These are phyloP conservation scores for Bombylius major DNA, from an alignment of 2,888 invertebrate species.

Conservation along the genomic window DNA sequence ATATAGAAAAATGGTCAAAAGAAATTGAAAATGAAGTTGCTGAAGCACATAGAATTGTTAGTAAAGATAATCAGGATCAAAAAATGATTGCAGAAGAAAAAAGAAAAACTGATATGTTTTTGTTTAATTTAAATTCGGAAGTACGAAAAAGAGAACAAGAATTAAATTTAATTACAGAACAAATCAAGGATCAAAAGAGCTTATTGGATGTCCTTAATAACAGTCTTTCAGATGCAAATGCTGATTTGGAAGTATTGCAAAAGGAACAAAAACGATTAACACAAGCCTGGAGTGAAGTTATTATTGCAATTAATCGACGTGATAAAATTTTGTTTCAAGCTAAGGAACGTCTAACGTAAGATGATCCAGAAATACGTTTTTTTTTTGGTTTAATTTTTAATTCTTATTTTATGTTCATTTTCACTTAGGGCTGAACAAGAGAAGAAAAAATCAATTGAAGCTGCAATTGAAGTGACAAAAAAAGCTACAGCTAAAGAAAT, in stretches of 20 bases:
- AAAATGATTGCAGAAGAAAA: constrained; percentile 32
- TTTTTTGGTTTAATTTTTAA: constrained; percentile 2
- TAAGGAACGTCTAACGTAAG: constrained; percentile 46
- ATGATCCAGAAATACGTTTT: not conserved
- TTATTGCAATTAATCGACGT: constrained; percentile 54
- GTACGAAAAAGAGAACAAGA: constrained; percentile 58
- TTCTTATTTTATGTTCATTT: not conserved
- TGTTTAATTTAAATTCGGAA: constrained; percentile 55
- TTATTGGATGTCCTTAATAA: constrained; percentile 46
- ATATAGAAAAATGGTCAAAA: constrained; percentile 30
- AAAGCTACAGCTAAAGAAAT: constrained; percentile 53
- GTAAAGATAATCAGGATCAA: constrained; percentile 33
- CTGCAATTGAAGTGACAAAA: constrained; percentile 52
- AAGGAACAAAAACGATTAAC: constrained; percentile 55
- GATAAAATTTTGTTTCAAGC: constrained; percentile 53
- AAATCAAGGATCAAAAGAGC: constrained; percentile 49
- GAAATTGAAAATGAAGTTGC: constrained; percentile 31
- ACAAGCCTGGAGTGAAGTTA: constrained; percentile 61
- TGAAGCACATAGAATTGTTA: constrained; percentile 31
- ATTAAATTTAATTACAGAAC: constrained; percentile 48
- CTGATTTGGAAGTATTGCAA: constrained; percentile 58
- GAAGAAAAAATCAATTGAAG: constrained; percentile 41
- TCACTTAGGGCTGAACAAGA: constrained; percentile 44
- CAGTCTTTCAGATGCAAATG: constrained; percentile 54
- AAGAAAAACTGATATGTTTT: constrained; percentile 45